These are phyloP conservation scores for Acanthococcus lagerstroemiae DNA, from an alignment of 2,888 invertebrate species.

Conservation along the genomic window DNA sequence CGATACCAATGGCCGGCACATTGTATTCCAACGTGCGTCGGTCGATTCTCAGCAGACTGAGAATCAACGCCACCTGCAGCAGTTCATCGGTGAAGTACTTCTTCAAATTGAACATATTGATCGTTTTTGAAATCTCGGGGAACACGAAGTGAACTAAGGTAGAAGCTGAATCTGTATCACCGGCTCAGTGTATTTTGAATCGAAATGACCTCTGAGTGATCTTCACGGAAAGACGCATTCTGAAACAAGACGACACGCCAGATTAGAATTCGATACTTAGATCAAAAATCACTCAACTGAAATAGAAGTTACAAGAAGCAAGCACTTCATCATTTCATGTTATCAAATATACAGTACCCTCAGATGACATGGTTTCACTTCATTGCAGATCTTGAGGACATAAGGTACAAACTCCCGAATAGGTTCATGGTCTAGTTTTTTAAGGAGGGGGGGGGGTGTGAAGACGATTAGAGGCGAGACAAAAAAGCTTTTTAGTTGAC, in stretches of 20 bases:
- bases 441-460: no score
- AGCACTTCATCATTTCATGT: not conserved
- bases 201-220: conserved; percentile 20
- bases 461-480: no score
- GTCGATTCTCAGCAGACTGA: conserved; percentile 68
- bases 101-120: conserved; percentile 65
- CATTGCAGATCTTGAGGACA: no score
- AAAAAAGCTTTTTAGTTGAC: no score
- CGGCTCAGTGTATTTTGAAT: conserved; percentile 20
- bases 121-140: not conserved
- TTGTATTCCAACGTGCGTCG: conserved; percentile 43
- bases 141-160: no score
- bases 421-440: no score
- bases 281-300: not conserved
- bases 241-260: conserved; percentile 6
- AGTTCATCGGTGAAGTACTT: conserved; percentile 73
- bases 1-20: conserved; percentile 47
- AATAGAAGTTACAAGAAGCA: not conserved
- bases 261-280: not conserved
- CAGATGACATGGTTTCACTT: no score
- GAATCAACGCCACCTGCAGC: conserved; percentile 65
- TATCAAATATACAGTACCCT: no score
- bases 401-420: no score
- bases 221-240: conserved; percentile 26
- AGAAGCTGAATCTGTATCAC: not conserved